Base-by-base conservation (phyloP, 2,113 vertebrate species). In the Narcine bancroftii region DNA sequence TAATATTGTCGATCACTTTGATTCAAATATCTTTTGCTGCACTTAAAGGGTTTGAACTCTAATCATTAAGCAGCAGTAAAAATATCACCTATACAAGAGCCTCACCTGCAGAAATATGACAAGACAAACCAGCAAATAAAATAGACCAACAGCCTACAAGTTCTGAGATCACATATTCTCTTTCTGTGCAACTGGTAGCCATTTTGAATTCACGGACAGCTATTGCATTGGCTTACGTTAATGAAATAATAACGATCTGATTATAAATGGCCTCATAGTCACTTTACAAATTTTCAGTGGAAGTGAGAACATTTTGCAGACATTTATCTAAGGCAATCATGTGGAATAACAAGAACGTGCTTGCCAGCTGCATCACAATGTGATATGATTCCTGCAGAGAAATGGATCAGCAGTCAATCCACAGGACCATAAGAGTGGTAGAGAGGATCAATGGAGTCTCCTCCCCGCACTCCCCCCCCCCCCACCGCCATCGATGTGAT, bases 211-310 rank as follows among this genome's bases (percentile, higher is more conserved):
- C 56, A 65, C n/a, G 65, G 56, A 66, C 63, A 56, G 60, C 85
- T 89, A 36, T 89, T 89, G 39, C 42, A 47, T 39, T 39, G 17
- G 29, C 76, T 45, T 39, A 79, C 21, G 39, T 89, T 63, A n/a
- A 89, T 89, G 36, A 83, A 45, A 53, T 89, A 89, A 42, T 36
- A 63, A n/a, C 50, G 39, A 17, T 21, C 29, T 83, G 79, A 83
- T 65, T n/a, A 63, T 60, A 89, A 89, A 65, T 89, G 85, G 85
- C 85, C 60, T 42, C 85, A 65, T 89, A 89, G 56, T 65, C 39
- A 36, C 42, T 89, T 63, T 65, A 89, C 60, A 66, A 66, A 65
- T 65, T 66, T 89, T n/a, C 42, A 89, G 56, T 65, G 39, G 85
- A 65, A 36, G 85, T 89, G 85, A 89, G 65, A 89, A 89, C 85